Evolutionary conservation across 2,888 invertebrate species (phyloP), one percentile per base, ranked within the genome.

Genomic region (Ophion obscuratus): DNA sequence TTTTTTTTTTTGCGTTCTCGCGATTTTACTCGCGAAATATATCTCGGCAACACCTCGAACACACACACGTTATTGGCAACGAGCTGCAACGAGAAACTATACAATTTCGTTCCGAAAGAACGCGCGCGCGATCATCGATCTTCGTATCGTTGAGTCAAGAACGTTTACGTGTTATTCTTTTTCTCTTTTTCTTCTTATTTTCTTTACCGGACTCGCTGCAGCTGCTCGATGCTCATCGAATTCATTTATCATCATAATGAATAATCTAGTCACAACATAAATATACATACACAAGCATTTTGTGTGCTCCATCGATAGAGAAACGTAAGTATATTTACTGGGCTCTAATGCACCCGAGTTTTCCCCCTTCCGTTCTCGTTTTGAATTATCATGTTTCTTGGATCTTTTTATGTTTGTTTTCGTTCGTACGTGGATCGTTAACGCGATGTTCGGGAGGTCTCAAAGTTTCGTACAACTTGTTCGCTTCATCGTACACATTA

Each of bases 201-300:
- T 40, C 20, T 81, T 53, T 53, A 27, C 20, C 68, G 90, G 88
- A 27, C 86, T 91, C 90, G 90, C 90, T 92, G 91, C 91, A 90
- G 90, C 88, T 90, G 89, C 88, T 88, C 88, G 84, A 88, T 78
- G 70, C 78, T 86, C 81, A 80, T 82, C 27, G 53, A 79, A 89
- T 88, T 88, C 87, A 90, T 90, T 83, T 88, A 89, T 89, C 88
- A 91, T 91, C 36, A 87, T 83, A 75, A 84, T 92, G 90, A 90
- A 91, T 91, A 92, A 77, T 92, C 93, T 93, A 93, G 91, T 91
- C 91, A 93, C 93, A 93, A 93, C 93, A 93, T 92, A 93, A 93
- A 93, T 93, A 93, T 93, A 93, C 93, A 93, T 93, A 93, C 93
- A 93, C 93, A 93, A 93, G 93, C 93, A 93, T 93, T 92, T 84